A percentile compares a stretch with the other conserved stretches of the same genome.
These are phyloP conservation scores for Rhinichthys osculus DNA, from an alignment of 2,797 vertebrate species.

Conservation along the genomic window DNA sequence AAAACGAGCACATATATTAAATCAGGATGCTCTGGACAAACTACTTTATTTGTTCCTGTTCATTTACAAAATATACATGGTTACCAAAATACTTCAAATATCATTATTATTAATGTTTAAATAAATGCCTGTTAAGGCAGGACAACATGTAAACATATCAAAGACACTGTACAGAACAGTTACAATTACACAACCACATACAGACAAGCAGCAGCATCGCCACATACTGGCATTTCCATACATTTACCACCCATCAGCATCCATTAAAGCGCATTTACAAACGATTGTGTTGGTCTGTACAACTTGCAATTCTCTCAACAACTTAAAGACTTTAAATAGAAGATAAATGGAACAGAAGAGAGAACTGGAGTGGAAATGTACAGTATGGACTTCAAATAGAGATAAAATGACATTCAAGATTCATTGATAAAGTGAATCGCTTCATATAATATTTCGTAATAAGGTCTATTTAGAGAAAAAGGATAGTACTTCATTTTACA, in stretches of 20 bases:
- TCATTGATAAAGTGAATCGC: neutral
- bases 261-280: slow-evolving; percentile 12
- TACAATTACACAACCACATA: slow-evolving; percentile 54
- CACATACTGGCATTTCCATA: slow-evolving; percentile 41
- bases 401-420: neutral
- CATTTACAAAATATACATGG: slow-evolving; percentile 74
- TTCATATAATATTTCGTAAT: neutral
- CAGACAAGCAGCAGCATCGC: slow-evolving; percentile 47
- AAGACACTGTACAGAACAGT: slow-evolving; percentile 54
- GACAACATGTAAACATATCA: slow-evolving; percentile 56
- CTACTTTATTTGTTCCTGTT: slow-evolving; percentile 68
- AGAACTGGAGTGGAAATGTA: slow-evolving; percentile 19
- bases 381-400: neutral
- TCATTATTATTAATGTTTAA: slow-evolving; percentile 39
- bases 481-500: too few relatives aligned
- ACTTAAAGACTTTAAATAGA: slow-evolving; percentile 15
- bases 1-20: neutral
- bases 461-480: neutral
- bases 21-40: slow-evolving; percentile 61
- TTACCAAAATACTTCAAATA: slow-evolving; percentile 67
- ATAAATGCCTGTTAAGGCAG: slow-evolving; percentile 43
- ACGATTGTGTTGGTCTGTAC: neutral
- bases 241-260: slow-evolving; percentile 36
- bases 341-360: slow-evolving; percentile 23
- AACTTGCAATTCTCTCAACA: slow-evolving; percentile 9